Base-by-base conservation (phyloP, 2,888 invertebrate genomes). In the Sympetrum striolatum region DNA sequence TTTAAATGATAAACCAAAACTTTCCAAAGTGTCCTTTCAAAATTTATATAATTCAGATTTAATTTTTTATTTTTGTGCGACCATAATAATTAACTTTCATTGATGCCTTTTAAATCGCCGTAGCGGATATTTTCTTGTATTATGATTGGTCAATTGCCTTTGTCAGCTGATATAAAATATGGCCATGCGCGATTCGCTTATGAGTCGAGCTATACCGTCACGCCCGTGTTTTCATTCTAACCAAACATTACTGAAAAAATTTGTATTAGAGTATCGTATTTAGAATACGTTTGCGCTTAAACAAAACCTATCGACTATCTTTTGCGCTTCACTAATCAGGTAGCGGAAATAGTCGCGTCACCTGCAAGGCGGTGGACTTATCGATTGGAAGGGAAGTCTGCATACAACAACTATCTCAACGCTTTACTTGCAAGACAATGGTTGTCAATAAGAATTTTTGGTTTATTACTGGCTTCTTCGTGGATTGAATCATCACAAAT, bases 361-460 rank as follows among this genome's bases (percentile, higher is more conserved):
- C 86, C 86, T 86, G 86, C 86, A 60, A 86, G 86, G 86, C 86
- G 60, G 86, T 86, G 86, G 86, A 86, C 60, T 86, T 60, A 60
- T 60, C 58, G 60, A 60, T 86, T 58, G 86, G 60, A 58, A 60
- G 60, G 60, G 60, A 86, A 86, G 86, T 86, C 86, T 86, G 86
- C 86, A 86, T 86, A 86, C 86, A 64, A 60, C 86, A 58, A 86
- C 86, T 86, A 86, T 86, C 86, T 86, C 86, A 60, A 86, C 86
- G 86, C 86, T 86, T 86, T 60, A 86, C 86, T 86, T 86, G 86
- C 86, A 86, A 86, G 86, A 86, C 86, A 60, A 86, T 86, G 86
- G 86, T 37, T 86, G 58, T 60, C 86, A 60, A 37, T 60, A 86
- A 53, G 53, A 86, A 86, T 60, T 60, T 86, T 60, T 86, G 58